Base-by-base conservation (phyloP, 2,888 invertebrate species). In the Cataglyphis cursor region DNA sequence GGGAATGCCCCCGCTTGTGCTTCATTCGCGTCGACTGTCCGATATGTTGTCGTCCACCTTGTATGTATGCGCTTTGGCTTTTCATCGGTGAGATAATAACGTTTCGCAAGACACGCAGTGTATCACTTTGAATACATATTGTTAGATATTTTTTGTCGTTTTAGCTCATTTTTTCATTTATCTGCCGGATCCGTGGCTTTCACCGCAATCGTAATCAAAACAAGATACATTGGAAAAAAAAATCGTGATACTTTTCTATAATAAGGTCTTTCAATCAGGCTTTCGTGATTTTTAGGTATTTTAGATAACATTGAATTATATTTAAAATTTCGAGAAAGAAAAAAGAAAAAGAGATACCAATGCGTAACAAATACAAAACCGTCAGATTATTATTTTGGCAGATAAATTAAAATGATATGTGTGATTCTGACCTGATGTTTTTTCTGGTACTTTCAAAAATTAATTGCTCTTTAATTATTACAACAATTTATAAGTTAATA, bases 1-100 rank as follows among this genome's bases (percentile, higher is more conserved):
- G 90, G 87, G 86, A 87, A 89, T 89, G 87, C 85, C 74, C 73
- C 87, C 86, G 87, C 88, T 86, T 68, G 84, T 83, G 57, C 66
- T 44, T 35, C 44, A 8, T n/a, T 59, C 74, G 66, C 89, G 66
- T 64, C 57, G 74, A 75, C 90, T 87, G 82, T 82, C 89, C 89
- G 82, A 86, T 87, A 85, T 84, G 10, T 44, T 57, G 87, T 84
- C 83, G 73, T 68, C 57, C 81, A 48, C 31, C 78, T 80, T 57
- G 54, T 35, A 41, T 24, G 41, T 31, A 41, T 21, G 44, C 44
- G 44, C 51, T 57, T 81, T 80, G 62, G 28, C 70, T 70, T 48
- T 44, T 24, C 12, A 35, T 65, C 65, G 41, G 31, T 44, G 54
- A 57, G 28, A 68, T 68, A 44, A 70, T 70, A 24, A 70, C 57